A percentile compares a stretch with the other conserved stretches of the same genome.
Conservation (phyloP, 1,140 invertebrate genomes). For the Drosophila ambigua region DNA sequence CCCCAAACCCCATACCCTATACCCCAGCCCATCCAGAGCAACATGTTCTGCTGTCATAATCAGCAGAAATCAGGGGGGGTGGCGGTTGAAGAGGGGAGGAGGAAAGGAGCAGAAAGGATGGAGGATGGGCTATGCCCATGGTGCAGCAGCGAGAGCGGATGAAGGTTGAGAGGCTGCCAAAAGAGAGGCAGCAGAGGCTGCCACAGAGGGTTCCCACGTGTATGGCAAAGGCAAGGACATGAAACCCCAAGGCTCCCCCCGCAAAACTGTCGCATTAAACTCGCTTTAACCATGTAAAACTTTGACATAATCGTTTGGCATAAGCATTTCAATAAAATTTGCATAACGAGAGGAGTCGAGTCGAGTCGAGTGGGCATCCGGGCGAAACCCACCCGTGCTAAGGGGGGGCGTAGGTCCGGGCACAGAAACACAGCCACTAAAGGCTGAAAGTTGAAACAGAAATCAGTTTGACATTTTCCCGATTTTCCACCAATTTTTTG, state of each 20-base stretch:
- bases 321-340: slow-evolving; percentile 74
- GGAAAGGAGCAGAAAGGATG: no score
- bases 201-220: slow-evolving; percentile 39
- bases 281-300: slow-evolving; percentile 51
- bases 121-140: neutral
- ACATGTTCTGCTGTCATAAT: slow-evolving; percentile 42
- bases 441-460: slow-evolving; percentile 2
- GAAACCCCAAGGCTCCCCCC: neutral
- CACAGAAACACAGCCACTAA: slow-evolving; percentile 4
- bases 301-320: slow-evolving; percentile 72
- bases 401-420: no score
- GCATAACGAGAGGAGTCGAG: slow-evolving; percentile 49
- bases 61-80: slow-evolving; percentile 26
- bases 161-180: neutral
- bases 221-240: slow-evolving; percentile 49
- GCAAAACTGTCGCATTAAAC: slow-evolving; percentile 35
- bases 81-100: neutral
- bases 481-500: no score
- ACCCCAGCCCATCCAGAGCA: slow-evolving; percentile 4
- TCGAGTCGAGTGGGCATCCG: no score
- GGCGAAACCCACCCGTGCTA: no score
- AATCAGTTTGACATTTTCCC: no score
- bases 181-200: neutral
- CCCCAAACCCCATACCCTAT: neutral
- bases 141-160: no score